phyloP scores from a whole-genome alignment of 2,888 invertebrate genomes.

The Cheilosia scutellata region DNA sequence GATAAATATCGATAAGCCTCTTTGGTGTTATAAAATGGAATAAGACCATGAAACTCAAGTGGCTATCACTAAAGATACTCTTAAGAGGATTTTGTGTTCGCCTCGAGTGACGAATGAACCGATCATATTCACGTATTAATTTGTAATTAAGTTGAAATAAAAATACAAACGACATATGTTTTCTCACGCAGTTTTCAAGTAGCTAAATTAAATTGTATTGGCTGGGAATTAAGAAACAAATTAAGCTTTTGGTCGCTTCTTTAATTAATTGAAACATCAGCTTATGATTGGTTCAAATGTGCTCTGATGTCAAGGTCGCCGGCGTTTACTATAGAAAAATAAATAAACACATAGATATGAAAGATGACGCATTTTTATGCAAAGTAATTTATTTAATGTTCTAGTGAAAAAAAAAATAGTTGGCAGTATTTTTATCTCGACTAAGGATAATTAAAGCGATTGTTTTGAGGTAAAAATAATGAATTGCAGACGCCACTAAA shows the following conservation, averaged over 20 bases:
- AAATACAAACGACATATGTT: slow-evolving; percentile 9
- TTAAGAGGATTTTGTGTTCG: slow-evolving; percentile 35
- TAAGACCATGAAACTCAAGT: slow-evolving; percentile 47
- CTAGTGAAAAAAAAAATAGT: no score
- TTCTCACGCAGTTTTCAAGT: slow-evolving; percentile 32
- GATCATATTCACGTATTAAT: slow-evolving; percentile 24
- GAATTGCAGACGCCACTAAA: no score
- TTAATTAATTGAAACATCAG: slow-evolving; percentile 47
- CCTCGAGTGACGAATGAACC: slow-evolving; percentile 1
- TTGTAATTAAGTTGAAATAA: slow-evolving; percentile 23
- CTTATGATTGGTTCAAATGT: slow-evolving; percentile 1
- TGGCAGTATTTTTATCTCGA: no score
- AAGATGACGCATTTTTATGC: not conserved
- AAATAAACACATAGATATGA: not conserved
- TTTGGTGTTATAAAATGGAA: slow-evolving; percentile 52
- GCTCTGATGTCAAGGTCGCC: slow-evolving; percentile 20
- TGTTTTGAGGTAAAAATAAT: no score
- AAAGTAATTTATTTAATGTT: not conserved
- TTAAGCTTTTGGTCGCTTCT: slow-evolving; percentile 1
- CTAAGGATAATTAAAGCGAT: no score
- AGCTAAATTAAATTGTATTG: slow-evolving; percentile 14
- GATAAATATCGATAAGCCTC: slow-evolving; percentile 60
- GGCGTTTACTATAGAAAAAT: not conserved
- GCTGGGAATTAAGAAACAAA: slow-evolving; percentile 16
- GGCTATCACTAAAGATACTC: slow-evolving; percentile 12